phyloP scores from a whole-genome alignment of 2,113 vertebrate genomes.

The Paracanthobrama guichenoti region DNA sequence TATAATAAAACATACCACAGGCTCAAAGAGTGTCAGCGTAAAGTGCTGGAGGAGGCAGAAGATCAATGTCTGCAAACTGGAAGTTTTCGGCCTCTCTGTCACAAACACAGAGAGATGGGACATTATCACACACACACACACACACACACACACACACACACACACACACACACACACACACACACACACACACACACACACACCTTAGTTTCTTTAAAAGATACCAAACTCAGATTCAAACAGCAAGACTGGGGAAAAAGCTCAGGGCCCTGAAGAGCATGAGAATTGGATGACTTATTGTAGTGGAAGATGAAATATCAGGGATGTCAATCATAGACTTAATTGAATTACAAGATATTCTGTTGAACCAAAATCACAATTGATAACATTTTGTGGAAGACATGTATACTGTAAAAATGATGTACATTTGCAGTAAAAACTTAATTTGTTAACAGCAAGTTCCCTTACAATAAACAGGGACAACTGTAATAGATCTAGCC shows the following conservation, averaged over 20 bases:
- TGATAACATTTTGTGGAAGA: neutral
- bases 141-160: neutral
- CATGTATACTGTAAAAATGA: neutral
- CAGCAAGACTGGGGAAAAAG: neutral
- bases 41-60: slow-evolving; percentile 73
- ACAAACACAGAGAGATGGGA: slow-evolving; percentile 29
- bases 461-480: too few species aligned
- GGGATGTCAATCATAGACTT: neutral
- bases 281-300: neutral
- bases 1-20: neutral
- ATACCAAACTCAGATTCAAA: neutral
- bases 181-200: too few species aligned
- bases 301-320: neutral
- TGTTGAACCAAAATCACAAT: neutral
- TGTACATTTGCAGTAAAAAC: too few species aligned
- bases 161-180: too few species aligned
- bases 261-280: too few species aligned
- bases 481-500: too few species aligned
- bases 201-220: neutral
- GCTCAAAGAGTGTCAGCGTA: slow-evolving; percentile 71
- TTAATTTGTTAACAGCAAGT: too few species aligned
- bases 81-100: slow-evolving; percentile 67
- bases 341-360: neutral
- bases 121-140: neutral
- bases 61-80: slow-evolving; percentile 68